phyloP scores from a whole-genome alignment of 2,797 vertebrate genomes.

The Eidolon dupreanum region DNA sequence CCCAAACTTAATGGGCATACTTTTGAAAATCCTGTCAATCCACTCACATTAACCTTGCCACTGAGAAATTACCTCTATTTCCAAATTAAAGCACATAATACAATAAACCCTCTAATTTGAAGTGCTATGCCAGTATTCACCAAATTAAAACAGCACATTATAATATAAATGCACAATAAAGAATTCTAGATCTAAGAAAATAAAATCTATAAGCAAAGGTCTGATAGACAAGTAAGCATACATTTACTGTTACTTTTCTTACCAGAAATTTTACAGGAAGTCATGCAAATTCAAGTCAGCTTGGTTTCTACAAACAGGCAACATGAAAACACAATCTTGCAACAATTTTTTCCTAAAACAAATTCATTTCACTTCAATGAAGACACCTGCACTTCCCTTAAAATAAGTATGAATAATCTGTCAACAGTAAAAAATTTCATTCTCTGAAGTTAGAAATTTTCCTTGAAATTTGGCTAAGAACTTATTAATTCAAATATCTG shows the following conservation, averaged over 20 bases:
- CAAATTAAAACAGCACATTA: conserved; percentile 53
- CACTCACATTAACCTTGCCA: conserved; percentile 13
- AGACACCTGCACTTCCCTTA: neutral
- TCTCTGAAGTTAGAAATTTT: conserved; percentile 6
- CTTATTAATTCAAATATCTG: conserved; percentile 34
- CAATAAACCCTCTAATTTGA: conserved; percentile 37
- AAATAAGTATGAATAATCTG: conserved; percentile 30
- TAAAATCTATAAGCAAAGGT: conserved; percentile 42
- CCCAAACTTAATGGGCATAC: neutral
- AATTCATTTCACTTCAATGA: conserved; percentile 35
- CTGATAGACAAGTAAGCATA: conserved; percentile 41
- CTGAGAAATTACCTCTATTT: conserved; percentile 34
- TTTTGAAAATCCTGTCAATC: conserved; percentile 51
- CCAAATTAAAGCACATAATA: conserved; percentile 49
- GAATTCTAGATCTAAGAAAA: conserved; percentile 37
- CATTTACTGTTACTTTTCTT: conserved; percentile 61
- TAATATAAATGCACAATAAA: conserved; percentile 44
- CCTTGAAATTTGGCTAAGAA: conserved; percentile 27
- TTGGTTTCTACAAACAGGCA: conserved; percentile 49
- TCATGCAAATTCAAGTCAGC: conserved; percentile 64
- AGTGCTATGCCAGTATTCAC: conserved; percentile 6
- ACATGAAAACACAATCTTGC: conserved; percentile 41
- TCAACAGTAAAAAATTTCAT: conserved; percentile 23
- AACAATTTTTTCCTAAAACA: conserved; percentile 43
- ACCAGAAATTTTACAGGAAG: conserved; percentile 64